These are phyloP conservation scores for Drosophila busckii DNA, from an alignment of 1,140 invertebrate species.

Conservation along the genomic window DNA sequence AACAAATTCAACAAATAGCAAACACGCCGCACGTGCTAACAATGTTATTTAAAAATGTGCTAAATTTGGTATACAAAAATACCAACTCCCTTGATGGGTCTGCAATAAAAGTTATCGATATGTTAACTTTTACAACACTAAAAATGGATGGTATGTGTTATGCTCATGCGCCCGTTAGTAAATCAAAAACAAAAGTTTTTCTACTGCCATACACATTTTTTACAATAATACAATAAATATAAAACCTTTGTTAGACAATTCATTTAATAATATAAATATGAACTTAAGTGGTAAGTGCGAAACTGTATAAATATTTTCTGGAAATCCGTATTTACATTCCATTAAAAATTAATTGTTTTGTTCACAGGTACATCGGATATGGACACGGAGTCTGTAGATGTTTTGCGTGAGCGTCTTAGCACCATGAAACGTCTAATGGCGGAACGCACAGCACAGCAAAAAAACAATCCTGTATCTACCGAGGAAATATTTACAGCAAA, in stretches of 20 bases:
- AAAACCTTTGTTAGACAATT: too few species aligned
- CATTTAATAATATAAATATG: too few species aligned
- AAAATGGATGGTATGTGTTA: constrained; percentile 23
- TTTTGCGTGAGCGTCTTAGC: constrained; percentile 85
- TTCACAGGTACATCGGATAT: constrained; percentile 80
- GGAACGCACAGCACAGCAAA: constrained; percentile 81
- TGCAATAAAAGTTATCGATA: constrained; percentile 6
- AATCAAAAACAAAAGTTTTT: constrained; percentile 34
- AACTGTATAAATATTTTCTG: too few species aligned
- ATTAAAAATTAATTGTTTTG: neutral
- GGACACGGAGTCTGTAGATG: constrained; percentile 86
- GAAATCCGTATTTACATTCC: neutral
- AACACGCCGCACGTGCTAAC: constrained; percentile 54
- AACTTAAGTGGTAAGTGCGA: too few species aligned
- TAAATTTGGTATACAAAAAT: constrained; percentile 21
- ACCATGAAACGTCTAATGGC: constrained; percentile 90
- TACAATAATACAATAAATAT: too few species aligned
- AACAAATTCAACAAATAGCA: constrained; percentile 18
- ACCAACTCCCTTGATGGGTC: constrained; percentile 8
- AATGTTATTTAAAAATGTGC: constrained; percentile 20
- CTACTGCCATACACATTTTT: too few species aligned
- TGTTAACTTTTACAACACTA: constrained; percentile 2
- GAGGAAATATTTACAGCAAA: constrained; percentile 78
- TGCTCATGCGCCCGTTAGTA: constrained; percentile 42
- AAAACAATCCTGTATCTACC: constrained; percentile 79